Conservation (phyloP, 2,888 invertebrate species). For the Bruchidius siliquastri region DNA sequence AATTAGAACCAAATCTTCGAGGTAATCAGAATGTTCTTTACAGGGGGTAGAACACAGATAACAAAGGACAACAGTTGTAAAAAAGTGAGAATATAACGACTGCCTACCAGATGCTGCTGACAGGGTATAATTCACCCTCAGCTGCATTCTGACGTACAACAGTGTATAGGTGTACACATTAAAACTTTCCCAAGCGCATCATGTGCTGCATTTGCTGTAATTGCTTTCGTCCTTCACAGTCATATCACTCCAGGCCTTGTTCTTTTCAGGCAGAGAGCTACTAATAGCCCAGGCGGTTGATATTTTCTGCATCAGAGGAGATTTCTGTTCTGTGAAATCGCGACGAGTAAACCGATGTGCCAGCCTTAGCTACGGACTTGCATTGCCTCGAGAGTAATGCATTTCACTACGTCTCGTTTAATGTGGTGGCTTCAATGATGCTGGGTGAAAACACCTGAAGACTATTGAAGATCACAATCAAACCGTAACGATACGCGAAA, state of each 20-base stretch:
- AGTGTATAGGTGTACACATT: neutral
- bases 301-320: too few relatives aligned
- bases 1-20: too few relatives aligned
- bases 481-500: too few relatives aligned
- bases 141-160: neutral
- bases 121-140: neutral
- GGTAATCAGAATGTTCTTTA: too few relatives aligned
- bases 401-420: too few relatives aligned
- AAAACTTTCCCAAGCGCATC: neutral
- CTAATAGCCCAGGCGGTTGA: neutral
- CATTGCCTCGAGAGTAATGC: too few relatives aligned
- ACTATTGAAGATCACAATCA: too few relatives aligned
- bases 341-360: too few relatives aligned
- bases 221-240: neutral
- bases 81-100: neutral
- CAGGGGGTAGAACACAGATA: neutral
- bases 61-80: neutral
- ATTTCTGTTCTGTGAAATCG: too few relatives aligned
- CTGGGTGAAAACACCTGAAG: too few relatives aligned
- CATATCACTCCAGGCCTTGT: neutral
- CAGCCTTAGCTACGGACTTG: too few relatives aligned
- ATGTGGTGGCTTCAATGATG: too few relatives aligned
- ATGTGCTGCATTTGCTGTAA: neutral
- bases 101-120: neutral
- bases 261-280: neutral